Percentiles rank a stretch among this genome's conserved stretches.
phyloP scores from a whole-genome alignment of 1,140 invertebrate genomes.

The Brachionus paranguensis region DNA sequence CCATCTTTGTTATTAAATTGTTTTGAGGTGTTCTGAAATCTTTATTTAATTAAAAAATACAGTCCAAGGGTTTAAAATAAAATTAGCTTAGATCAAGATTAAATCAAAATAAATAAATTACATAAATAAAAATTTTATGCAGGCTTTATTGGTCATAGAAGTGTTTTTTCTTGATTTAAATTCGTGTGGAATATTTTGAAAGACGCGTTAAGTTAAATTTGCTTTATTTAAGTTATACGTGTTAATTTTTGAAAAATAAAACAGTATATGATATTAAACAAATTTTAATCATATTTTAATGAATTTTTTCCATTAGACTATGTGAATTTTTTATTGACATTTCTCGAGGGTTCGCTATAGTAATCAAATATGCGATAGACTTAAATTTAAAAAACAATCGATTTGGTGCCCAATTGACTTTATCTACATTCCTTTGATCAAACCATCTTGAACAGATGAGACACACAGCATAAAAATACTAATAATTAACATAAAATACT shows the following conservation, averaged over 20 bases:
- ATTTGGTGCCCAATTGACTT: neutral
- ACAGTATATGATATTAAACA: neutral
- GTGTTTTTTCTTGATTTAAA: neutral
- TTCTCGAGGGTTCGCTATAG: neutral
- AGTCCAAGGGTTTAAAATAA: too few relatives aligned
- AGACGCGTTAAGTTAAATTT: neutral
- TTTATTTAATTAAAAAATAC: too few relatives aligned
- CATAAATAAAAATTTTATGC: too few relatives aligned
- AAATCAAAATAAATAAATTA: neutral
- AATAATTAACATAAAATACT: neutral
- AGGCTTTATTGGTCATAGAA: neutral
- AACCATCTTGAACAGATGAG: neutral
- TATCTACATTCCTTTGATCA: neutral
- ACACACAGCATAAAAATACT: neutral
- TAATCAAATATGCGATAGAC: neutral
- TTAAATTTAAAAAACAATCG: neutral
- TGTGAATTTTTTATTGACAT: neutral
- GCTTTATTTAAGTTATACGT: neutral
- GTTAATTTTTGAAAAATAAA: neutral
- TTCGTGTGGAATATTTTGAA: neutral
- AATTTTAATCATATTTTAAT: neutral
- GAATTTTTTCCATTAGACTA: neutral
- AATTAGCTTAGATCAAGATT: neutral
- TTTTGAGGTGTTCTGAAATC: too few relatives aligned
- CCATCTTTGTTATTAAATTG: too few relatives aligned